These are phyloP conservation scores for Astreopora myriophthalma DNA, from an alignment of 64 coral and sea anemone genomes.

Conservation along the genomic window DNA sequence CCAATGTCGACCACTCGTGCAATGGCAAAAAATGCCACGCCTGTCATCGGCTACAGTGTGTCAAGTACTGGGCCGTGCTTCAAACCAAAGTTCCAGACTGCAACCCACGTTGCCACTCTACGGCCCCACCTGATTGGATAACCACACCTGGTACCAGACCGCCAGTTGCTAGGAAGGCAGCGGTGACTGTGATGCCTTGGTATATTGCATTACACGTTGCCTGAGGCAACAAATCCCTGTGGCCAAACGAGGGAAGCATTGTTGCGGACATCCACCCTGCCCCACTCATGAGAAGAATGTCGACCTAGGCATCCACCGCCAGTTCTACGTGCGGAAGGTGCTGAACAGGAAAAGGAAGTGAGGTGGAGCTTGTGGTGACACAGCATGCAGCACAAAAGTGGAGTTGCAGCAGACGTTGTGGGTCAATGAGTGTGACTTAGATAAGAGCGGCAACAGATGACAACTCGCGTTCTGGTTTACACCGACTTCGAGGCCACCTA, in stretches of 20 bases:
- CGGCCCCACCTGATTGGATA: not conserved
- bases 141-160: not conserved
- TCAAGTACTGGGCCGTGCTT: not conserved
- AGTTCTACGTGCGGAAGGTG: not conserved
- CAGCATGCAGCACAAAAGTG: not conserved
- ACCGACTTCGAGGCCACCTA: not conserved
- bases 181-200: not conserved
- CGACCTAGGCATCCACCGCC: not conserved
- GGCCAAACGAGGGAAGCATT: not conserved
- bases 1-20: not conserved
- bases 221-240: not conserved
- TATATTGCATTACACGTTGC: not conserved
- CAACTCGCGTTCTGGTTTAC: not conserved
- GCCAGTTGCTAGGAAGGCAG: not conserved
- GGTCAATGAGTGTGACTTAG: too few species aligned
- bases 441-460: too few species aligned
- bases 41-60: not conserved
- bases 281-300: not conserved
- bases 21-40: not conserved
- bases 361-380: too few species aligned
- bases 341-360: not conserved
- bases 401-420: not conserved
- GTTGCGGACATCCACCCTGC: not conserved
- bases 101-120: not conserved
- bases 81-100: not conserved